These are phyloP conservation scores for Muraenolepis orangiensis DNA, from an alignment of 2,797 vertebrate genomes.

Conservation along the genomic window DNA sequence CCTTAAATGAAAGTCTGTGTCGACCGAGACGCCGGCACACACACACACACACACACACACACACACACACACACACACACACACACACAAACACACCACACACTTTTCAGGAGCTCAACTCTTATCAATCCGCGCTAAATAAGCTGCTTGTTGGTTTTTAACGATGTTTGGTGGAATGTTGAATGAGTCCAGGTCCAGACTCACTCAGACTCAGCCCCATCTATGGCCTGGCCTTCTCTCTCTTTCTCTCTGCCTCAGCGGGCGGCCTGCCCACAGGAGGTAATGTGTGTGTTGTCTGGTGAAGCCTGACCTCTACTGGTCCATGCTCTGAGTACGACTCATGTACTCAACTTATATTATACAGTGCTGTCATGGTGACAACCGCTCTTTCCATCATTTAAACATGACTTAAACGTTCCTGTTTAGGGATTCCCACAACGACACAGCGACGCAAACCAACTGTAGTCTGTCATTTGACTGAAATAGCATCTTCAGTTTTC, in stretches of 20 bases:
- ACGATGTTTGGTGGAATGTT: background rate
- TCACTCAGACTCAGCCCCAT: background rate
- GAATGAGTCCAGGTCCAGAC: background rate
- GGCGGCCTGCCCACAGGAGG: background rate
- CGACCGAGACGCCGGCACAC: background rate
- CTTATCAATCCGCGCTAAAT: background rate
- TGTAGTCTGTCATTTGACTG: constrained; percentile 44
- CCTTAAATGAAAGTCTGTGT: background rate
- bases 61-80: background rate
- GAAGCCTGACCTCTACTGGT: constrained; percentile 36
- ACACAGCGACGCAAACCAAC: too few species aligned
- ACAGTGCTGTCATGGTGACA: constrained; percentile 2
- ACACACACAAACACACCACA: too few species aligned
- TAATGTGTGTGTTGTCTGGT: background rate
- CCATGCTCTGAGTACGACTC: constrained; percentile 7
- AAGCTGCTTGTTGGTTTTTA: background rate
- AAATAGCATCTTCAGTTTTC: constrained; percentile 21
- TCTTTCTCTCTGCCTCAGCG: background rate
- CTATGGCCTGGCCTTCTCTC: too few species aligned
- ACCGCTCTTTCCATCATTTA: constrained; percentile 13
- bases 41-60: background rate
- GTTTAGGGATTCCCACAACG: background rate
- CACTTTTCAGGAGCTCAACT: too few species aligned
- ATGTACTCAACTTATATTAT: constrained; percentile 10
- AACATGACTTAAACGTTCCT: constrained; percentile 12